Percentiles rank a stretch among this genome's conserved stretches.
phyloP scores from a whole-genome alignment of 2,797 vertebrate species.

The Nyctibius grandis region DNA sequence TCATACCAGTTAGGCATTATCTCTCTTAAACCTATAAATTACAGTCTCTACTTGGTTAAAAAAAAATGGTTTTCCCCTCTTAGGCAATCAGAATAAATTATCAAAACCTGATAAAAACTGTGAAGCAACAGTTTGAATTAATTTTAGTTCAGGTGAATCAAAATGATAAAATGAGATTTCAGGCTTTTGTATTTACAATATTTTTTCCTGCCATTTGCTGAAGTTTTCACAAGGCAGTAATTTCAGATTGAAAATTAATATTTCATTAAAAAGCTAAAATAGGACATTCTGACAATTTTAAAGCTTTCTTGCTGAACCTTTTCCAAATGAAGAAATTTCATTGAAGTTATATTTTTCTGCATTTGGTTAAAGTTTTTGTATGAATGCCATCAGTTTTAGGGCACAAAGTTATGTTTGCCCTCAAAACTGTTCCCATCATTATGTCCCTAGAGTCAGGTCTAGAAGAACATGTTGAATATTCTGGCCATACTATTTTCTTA shows the following conservation, averaged over 20 bases:
- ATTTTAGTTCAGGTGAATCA: not conserved
- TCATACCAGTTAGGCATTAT: not conserved
- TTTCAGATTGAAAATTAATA: not conserved
- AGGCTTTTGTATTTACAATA: not conserved
- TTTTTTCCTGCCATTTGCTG: not conserved
- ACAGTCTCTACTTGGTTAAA: not conserved
- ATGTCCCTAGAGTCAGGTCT: not conserved
- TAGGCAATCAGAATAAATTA: not conserved
- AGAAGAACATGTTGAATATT: not conserved
- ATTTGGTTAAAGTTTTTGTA: not conserved
- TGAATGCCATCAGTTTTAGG: not conserved
- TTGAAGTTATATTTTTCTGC: not conserved
- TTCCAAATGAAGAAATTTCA: not conserved
- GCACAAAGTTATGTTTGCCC: not conserved
- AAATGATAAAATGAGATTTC: not conserved
- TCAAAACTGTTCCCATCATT: not conserved
- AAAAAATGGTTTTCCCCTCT: not conserved
- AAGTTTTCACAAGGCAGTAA: not conserved
- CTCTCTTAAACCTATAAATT: not conserved
- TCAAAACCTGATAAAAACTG: not conserved
- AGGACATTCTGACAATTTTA: not conserved
- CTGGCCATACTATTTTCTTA: not conserved
- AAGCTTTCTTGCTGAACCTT: not conserved
- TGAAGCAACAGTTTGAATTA: not conserved
- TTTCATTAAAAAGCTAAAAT: not conserved